Base-by-base conservation (phyloP, 2,888 invertebrate genomes). In the Brassicogethes aeneus region DNA sequence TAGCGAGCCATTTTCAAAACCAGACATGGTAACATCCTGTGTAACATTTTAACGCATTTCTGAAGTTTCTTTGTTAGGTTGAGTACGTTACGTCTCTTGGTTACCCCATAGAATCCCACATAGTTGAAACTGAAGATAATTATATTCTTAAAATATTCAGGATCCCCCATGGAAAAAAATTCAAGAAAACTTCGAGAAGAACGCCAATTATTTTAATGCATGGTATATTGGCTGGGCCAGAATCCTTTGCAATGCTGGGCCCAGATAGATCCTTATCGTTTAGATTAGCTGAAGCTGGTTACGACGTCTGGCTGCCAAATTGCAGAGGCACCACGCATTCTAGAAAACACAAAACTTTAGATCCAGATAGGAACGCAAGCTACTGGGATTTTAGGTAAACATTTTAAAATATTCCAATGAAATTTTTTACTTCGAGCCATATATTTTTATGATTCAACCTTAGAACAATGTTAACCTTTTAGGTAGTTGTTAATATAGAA, bases 221-320 rank as follows among this genome's bases (percentile, higher is more conserved):
- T 34, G 46, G 46, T n/a, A 32, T 40, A 40, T 37, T 35, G 17
- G 46, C 39, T 7, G 31, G 23, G 33, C 40, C 32, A 3, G 42
- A 35, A 36, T 44, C 37, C 17, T 41, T 33, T 17, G 3, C 32
- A 7, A 14, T 13, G n/a, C 32, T 16, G 41, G 47, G 42, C 7
- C 44, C 47, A 7, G 39, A 37, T 16, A 33, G 41, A 30, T 16
- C 40, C 15, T 34, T 47, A 13, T 42, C 39, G 14, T 47, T 37
- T 36, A 42, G 36, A 29, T 17, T 47, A 13, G 36, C 47, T 2
- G 47, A 47, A n/a, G n/a, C n/a, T n/a, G n/a, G n/a, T n/a, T n/a
- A n/a, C n/a, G n/a, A n/a, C n/a, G n/a, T n/a, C n/a, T 23, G 23
- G 23, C 10, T 23, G 5, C 5, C 10, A 10, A 23, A 23, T 23